Evolutionary conservation across 2,888 invertebrate genomes (phyloP).

Genomic region (Eurytoma californica): DNA sequence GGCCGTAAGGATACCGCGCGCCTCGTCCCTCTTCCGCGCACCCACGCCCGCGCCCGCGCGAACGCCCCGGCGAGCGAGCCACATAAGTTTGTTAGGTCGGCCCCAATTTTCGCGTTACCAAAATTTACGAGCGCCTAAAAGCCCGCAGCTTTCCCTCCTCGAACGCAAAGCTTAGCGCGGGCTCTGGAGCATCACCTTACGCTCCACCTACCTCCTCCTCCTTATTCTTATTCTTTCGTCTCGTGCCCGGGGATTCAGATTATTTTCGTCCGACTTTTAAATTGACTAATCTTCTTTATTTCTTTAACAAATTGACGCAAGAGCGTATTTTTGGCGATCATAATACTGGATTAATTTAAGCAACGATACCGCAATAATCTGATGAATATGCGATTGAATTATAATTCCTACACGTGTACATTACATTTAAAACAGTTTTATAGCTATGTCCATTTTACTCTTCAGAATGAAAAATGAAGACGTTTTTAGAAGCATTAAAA

Average conservation of each 20-base stretch:
- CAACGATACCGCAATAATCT: no score
- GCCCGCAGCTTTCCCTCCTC: conserved; percentile 61
- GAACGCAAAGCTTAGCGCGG: neutral
- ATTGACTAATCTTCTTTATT: no score
- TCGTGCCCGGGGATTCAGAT: conserved; percentile 30
- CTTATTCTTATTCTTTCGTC: conserved; percentile 10
- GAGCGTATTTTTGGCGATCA: no score
- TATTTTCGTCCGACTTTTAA: neutral
- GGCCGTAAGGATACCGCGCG: conserved; percentile 19
- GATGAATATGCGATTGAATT: no score
- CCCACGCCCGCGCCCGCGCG: conserved; percentile 53
- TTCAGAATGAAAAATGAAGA: no score
- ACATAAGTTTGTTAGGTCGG: conserved; percentile 71
- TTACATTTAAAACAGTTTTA: no score
- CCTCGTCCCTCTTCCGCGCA: conserved; percentile 32
- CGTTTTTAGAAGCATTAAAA: no score
- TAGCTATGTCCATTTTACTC: no score
- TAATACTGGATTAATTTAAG: no score
- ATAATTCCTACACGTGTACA: no score
- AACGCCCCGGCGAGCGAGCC: conserved; percentile 57
- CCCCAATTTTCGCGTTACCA: conserved; percentile 71
- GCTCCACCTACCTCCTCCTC: neutral
- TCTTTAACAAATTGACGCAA: no score
- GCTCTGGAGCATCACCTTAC: neutral
- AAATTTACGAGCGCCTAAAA: conserved; percentile 71